Base-by-base conservation (phyloP, 2,888 invertebrate species). In the Cryptus armator region DNA sequence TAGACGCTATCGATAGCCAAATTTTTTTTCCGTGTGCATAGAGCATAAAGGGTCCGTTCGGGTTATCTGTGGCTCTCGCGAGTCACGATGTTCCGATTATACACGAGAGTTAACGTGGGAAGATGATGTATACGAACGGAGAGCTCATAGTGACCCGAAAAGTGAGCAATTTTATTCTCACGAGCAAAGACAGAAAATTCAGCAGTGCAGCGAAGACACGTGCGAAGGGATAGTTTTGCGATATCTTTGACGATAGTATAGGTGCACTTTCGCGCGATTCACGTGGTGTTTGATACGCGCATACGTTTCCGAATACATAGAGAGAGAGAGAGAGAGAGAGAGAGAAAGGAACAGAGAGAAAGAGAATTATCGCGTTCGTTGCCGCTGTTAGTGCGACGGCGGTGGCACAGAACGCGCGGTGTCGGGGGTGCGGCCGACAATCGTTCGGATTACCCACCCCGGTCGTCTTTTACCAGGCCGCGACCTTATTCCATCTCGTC, bases 401-500 rank as follows among this genome's bases (percentile, higher is more conserved):
- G 51, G 56, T 53, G 71, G 43, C 64, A 48, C 37, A 44, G 68
- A 80, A 68, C 10, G 67, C 53, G 67, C 44, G 59, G 24, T 32
- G 64, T 37, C 53, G 37, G 74, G 74, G 74, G 64, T 75, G 70
- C 74, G 81, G 64, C 77, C 83, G 70, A 81, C 71, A 83, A 83
- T 81, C 77, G 84, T 75, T 75, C 64, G 64, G 83, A 83, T 87
- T 76, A 83, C 75, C 56, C 68, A 29, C 46, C 43, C 43, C 79
- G 84, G 71, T 29, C 81, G 84, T 81, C 78, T 87, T 86, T 84
- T 86, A 84, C 83, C 85, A 86, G 86, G 86, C 87, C 86, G 84
- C 89, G 90, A 90, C 90, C 91, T 91, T 87, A 90, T 91, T 92
- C 90, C 90, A 88, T 89, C 88, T 86, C 85, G 87, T 86, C 81